These are phyloP conservation scores for Orchesellides sinensis DNA, from an alignment of 2,888 invertebrate species.

Conservation along the genomic window DNA sequence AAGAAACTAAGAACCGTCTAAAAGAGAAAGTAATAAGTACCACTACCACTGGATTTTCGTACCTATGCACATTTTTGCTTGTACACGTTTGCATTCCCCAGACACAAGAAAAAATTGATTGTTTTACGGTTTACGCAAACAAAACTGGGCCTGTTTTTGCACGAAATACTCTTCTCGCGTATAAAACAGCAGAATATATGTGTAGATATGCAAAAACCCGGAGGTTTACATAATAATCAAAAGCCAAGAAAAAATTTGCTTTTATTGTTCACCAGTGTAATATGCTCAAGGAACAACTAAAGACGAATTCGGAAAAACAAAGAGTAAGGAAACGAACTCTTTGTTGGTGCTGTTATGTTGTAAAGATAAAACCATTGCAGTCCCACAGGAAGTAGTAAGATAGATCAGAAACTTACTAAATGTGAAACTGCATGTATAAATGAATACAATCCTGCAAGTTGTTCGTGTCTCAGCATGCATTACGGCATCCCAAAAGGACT, in stretches of 20 bases:
- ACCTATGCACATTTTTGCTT: neutral
- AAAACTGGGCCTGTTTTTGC: too few species aligned
- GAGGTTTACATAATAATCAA: too few species aligned
- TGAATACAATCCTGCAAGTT: too few species aligned
- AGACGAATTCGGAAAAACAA: constrained; percentile 11
- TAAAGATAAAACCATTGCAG: constrained; percentile 23
- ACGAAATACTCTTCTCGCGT: too few species aligned
- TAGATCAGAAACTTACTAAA: constrained; percentile 41
- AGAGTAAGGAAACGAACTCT: constrained; percentile 12
- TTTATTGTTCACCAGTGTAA: neutral
- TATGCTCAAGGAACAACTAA: too few species aligned
- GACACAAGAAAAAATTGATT: constrained; percentile 8
- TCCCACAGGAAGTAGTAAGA: constrained; percentile 34
- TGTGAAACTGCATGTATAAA: constrained; percentile 33
- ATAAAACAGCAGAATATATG: too few species aligned
- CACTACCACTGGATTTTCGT: neutral
- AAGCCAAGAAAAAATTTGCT: constrained; percentile 2
- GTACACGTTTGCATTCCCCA: neutral
- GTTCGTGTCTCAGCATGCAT: constrained; percentile 25
- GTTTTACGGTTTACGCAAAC: constrained; percentile 11
- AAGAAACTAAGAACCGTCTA: too few species aligned
- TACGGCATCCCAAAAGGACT: constrained; percentile 35
- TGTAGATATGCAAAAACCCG: too few species aligned
- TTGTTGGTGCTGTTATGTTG: neutral
- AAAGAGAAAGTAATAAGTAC: too few species aligned